A percentile compares a stretch with the other conserved stretches of the same genome.
Conservation (phyloP, 2,113 vertebrate species). For the Cercopithecus mona region DNA sequence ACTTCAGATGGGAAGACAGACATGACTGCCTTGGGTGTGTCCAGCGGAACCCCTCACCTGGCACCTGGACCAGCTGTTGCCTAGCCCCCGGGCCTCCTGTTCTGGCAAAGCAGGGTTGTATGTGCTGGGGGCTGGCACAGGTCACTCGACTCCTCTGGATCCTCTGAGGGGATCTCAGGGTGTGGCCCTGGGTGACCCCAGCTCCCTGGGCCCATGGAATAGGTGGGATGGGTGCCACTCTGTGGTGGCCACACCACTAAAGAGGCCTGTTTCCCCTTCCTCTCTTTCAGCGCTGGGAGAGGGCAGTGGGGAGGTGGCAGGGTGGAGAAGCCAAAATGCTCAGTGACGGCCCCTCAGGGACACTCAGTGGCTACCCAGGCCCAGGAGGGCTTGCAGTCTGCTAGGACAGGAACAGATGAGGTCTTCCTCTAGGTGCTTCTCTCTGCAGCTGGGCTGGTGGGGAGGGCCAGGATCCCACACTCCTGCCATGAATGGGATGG, state of each 20-base stretch:
- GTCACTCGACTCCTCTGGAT: not conserved
- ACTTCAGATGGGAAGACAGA: not conserved
- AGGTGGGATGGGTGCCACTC: not conserved
- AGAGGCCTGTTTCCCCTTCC: not conserved
- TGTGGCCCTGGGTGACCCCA: not conserved
- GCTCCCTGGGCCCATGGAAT: not conserved
- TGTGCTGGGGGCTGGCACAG: not conserved
- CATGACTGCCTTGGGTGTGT: not conserved
- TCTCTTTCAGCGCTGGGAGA: not conserved
- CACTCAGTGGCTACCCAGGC: not conserved
- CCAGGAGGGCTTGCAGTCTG: not conserved
- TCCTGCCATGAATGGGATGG: not conserved
- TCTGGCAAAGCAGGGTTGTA: not conserved
- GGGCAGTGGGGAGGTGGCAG: not conserved
- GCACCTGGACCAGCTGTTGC: not conserved
- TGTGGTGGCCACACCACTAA: not conserved
- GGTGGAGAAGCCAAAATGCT: not conserved
- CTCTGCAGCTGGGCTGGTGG: not conserved
- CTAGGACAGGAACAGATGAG: not conserved
- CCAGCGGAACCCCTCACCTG: not conserved
- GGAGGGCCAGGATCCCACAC: not conserved
- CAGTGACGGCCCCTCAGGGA: not conserved
- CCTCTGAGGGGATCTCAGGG: not conserved
- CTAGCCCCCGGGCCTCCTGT: not conserved
- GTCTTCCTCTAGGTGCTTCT: not conserved